Conservation (phyloP, 1,140 invertebrate species). For the Eulimnadia texana region DNA sequence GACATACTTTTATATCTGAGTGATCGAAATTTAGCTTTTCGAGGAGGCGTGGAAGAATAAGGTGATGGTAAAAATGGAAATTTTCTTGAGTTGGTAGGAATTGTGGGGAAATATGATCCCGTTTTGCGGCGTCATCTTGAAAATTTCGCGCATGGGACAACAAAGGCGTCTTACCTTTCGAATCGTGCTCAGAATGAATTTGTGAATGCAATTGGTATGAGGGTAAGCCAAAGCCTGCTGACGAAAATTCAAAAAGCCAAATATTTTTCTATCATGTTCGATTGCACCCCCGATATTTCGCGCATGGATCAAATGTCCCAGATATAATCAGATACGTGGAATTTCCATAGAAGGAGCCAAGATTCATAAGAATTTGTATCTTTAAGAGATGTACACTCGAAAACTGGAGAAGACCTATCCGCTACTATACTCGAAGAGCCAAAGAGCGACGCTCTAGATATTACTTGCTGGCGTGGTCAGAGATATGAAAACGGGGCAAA, state of each 20-base stretch:
- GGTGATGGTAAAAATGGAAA: neutral
- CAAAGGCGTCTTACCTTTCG: neutral
- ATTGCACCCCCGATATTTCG: slow-evolving; percentile 19
- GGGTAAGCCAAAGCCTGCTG: slow-evolving; percentile 7
- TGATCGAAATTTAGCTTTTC: neutral
- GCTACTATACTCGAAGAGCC: slow-evolving; percentile 18
- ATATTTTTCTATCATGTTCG: slow-evolving; percentile 18
- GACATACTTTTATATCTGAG: neutral
- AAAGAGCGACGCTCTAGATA: slow-evolving; percentile 15
- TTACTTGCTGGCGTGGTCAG: slow-evolving; percentile 25
- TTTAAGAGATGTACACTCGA: slow-evolving; percentile 18
- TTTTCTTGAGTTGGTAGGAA: neutral
- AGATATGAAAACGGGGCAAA: slow-evolving; percentile 28
- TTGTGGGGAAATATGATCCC: neutral
- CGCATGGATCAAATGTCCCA: slow-evolving; percentile 17
- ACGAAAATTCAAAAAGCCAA: neutral
- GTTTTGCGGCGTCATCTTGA: neutral
- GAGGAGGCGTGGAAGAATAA: neutral
- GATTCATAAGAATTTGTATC: slow-evolving; percentile 16
- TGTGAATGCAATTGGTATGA: neutral
- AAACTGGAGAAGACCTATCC: slow-evolving; percentile 15
- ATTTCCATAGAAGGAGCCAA: neutral
- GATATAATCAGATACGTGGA: slow-evolving; percentile 17
- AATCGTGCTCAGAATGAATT: neutral
- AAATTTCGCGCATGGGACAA: neutral